Percentiles rank a stretch among this genome's conserved stretches.
Evolutionary conservation across 2,113 vertebrate species (phyloP).

Genomic region (Geothlypis trichas): DNA sequence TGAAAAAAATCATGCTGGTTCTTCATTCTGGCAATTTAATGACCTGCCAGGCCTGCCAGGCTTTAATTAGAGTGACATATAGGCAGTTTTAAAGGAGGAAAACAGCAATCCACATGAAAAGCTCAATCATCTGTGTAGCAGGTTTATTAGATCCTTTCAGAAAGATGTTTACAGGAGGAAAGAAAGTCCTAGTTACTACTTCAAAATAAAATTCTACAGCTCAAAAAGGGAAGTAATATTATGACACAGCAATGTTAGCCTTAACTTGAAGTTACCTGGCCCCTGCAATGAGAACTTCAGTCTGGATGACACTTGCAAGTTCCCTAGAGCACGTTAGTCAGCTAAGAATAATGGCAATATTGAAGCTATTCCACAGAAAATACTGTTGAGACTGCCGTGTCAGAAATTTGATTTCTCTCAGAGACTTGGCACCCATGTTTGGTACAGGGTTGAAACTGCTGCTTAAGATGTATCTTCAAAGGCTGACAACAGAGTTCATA

Average conservation of each 20-base stretch:
- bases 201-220: background rate
- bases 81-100: constrained; percentile 10
- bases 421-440: background rate
- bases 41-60: background rate
- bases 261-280: background rate
- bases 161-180: background rate
- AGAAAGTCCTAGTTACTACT: background rate
- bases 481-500: background rate
- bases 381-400: background rate
- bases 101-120: background rate
- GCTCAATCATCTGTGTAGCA: background rate
- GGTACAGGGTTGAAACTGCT: background rate
- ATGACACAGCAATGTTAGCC: background rate
- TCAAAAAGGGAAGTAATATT: background rate
- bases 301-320: background rate
- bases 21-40: background rate
- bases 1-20: constrained; percentile 20
- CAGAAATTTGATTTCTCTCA: background rate
- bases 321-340: background rate
- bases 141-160: constrained; percentile 32
- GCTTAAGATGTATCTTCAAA: background rate
- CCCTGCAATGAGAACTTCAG: background rate
- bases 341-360: background rate
- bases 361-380: background rate
- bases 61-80: constrained; percentile 10